These are phyloP conservation scores for Pampusana beccarii DNA, from an alignment of 2,113 vertebrate species.

Conservation along the genomic window DNA sequence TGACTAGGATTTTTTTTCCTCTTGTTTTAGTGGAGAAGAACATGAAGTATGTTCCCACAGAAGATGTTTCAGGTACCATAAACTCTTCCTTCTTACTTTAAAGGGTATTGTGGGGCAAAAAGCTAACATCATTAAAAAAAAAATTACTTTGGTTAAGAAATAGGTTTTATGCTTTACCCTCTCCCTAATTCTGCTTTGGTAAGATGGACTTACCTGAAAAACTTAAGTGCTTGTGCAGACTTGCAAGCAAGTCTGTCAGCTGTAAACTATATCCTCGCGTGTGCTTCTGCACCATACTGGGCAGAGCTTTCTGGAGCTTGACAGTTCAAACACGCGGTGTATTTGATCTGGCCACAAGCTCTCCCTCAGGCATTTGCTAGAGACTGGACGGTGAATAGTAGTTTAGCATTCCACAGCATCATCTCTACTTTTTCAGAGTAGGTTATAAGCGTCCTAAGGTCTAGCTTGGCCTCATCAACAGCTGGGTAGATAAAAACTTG, in stretches of 20 bases:
- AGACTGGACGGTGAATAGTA: neutral
- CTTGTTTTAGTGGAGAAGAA: conserved; percentile 89
- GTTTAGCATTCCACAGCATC: neutral
- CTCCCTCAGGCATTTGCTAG: neutral
- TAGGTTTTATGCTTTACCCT: neutral
- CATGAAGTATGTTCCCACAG: conserved; percentile 88
- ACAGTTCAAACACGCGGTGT: neutral
- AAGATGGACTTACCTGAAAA: neutral
- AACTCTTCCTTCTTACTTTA: neutral
- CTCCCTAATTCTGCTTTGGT: neutral
- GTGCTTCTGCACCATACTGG: neutral
- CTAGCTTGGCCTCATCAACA: neutral
- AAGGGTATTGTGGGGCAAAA: neutral
- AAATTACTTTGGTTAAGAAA: neutral
- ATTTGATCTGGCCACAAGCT: neutral
- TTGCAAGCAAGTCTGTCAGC: neutral
- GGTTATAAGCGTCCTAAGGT: neutral
- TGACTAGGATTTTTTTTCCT: neutral
- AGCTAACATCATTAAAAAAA: neutral
- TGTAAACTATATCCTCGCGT: neutral
- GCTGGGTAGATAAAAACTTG: neutral
- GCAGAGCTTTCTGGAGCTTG: neutral
- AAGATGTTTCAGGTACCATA: conserved; percentile 92
- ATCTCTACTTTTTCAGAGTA: neutral
- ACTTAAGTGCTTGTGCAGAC: neutral